Evolutionary conservation across 37 sponge, comb jelly and placozoan genomes (phyloP), one percentile per base, ranked within the genome.

Genomic region (Beroe forskalii): DNA sequence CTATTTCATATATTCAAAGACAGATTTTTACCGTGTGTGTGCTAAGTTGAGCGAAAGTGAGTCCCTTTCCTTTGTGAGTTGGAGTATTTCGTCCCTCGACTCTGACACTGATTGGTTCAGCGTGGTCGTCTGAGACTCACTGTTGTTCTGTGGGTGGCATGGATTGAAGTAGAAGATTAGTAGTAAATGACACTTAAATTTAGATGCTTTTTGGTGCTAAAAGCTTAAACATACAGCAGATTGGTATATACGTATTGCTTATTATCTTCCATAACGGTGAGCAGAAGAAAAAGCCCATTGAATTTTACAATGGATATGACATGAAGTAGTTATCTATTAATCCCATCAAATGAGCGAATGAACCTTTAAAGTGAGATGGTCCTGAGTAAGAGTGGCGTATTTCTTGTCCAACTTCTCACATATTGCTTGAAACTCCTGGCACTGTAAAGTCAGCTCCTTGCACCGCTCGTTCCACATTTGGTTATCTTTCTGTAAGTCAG

Each of bases 341-440:
- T n/a, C n/a, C n/a, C n/a, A n/a, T n/a, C n/a, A n/a, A n/a, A n/a
- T n/a, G n/a, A n/a, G n/a, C n/a, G n/a, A n/a, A n/a, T n/a, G 55
- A 48, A 80, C 86, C 86, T 80, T 80, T 41, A 80, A 24, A 24
- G 44, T 38, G 2, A 44, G 55, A 80, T 80, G 86, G 0, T 80
- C 55, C 27, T 80, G 86, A 43, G 55, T 42, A 2, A 80, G 86
- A 38, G 8, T 27, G n/a, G 30, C 86, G 30, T 43, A 80, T 23
- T 44, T 80, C 55, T 43, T 41, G 27, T 80, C 86, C 12, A 80
- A 20, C 20, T 43, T 44, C 55, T 80, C 55, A 44, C 55, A 80
- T 12, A 44, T 44, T 6, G 2, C 35, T 25, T 38, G 28, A 27
- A 44, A 80, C 86, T 80, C 86, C 28, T 80, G 40, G n/a, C 28